Conservation (phyloP, 2,797 vertebrate species). For the Myotis vivesi region DNA sequence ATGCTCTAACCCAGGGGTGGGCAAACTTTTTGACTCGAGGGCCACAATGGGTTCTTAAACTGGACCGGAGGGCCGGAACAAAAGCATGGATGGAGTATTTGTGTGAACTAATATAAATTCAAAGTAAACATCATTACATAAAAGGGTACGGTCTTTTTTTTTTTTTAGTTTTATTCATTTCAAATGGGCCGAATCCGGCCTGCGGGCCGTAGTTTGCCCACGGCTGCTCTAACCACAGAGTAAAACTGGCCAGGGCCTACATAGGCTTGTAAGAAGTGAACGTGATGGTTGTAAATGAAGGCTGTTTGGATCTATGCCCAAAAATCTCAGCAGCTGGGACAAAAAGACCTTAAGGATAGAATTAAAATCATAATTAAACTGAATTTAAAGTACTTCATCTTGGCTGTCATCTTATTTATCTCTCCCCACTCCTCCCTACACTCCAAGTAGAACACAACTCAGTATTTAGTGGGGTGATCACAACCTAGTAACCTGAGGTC, state of each 20-base stretch:
- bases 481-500: neutral
- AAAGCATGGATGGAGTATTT: too few species aligned
- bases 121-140: too few species aligned
- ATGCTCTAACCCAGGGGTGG: too few species aligned
- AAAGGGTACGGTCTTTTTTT: too few species aligned
- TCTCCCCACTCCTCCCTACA: neutral
- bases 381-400: neutral
- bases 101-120: too few species aligned
- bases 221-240: too few species aligned
- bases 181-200: too few species aligned
- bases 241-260: neutral
- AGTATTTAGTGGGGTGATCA: neutral
- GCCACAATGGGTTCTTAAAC: too few species aligned
- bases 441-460: neutral
- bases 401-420: neutral
- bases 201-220: too few species aligned
- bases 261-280: neutral
- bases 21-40: too few species aligned
- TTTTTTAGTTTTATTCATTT: too few species aligned
- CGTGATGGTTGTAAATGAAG: neutral
- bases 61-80: too few species aligned
- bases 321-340: neutral
- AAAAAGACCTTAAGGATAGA: neutral
- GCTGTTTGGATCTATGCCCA: neutral
- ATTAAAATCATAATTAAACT: neutral